phyloP scores from a whole-genome alignment of 92 coral and sea anemone species.

The Parazoanthus swiftii region DNA sequence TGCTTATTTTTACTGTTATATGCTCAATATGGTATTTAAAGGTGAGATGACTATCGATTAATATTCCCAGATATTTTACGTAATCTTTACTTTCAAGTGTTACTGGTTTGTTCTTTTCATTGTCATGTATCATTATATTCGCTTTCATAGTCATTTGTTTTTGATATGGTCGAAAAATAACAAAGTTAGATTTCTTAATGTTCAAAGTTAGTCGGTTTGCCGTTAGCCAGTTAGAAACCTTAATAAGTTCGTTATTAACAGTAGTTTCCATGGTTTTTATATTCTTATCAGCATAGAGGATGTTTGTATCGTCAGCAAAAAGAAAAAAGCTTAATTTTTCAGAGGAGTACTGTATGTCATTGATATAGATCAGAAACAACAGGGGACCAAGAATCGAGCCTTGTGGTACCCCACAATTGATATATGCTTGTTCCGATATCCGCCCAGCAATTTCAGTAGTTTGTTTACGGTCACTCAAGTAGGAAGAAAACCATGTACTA shows the following conservation, averaged over 20 bases:
- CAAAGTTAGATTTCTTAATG: not conserved
- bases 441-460: slow-evolving; percentile 6
- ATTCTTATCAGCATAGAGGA: too few relatives aligned
- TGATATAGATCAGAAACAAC: too few relatives aligned
- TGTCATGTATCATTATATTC: not conserved
- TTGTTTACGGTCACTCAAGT: slow-evolving; percentile 17
- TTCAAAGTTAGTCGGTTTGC: not conserved
- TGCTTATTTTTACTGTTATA: slow-evolving; percentile 28
- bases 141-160: too few relatives aligned
- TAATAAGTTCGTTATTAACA: not conserved
- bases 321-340: not conserved
- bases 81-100: too few relatives aligned
- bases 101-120: not conserved
- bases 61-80: not conserved
- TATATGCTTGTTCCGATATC: not conserved
- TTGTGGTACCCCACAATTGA: too few relatives aligned
- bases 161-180: too few relatives aligned
- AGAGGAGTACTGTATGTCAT: not conserved
- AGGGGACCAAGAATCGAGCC: too few relatives aligned
- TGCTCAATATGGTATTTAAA: too few relatives aligned
- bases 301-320: too few relatives aligned
- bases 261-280: not conserved
- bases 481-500: not conserved
- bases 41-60: slow-evolving; percentile 1
- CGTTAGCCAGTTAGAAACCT: slow-evolving; percentile 12